These are phyloP conservation scores for Danio jaintianensis DNA, from an alignment of 2,797 vertebrate species.

Conservation along the genomic window DNA sequence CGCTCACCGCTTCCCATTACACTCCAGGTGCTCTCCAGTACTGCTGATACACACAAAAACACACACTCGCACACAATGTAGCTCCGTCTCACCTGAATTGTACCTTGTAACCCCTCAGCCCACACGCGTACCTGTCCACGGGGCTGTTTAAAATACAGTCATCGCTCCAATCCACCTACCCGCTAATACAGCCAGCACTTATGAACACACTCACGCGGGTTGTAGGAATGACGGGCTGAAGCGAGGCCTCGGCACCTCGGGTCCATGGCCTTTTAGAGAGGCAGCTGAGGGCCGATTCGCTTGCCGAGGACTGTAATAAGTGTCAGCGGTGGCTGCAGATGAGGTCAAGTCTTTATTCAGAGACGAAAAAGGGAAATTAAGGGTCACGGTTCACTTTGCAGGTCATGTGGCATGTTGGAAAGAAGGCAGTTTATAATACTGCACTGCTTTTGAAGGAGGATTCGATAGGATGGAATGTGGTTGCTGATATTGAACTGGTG, in stretches of 20 bases:
- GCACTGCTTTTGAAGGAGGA: neutral
- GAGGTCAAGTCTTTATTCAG: conserved; percentile 38
- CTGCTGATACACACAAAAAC: conserved; percentile 34
- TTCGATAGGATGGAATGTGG: neutral
- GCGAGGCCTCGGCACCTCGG: conserved; percentile 27
- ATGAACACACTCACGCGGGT: conserved; percentile 44
- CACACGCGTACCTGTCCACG: conserved; percentile 15
- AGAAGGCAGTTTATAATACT: neutral
- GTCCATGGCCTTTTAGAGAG: conserved; percentile 22
- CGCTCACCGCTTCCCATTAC: conserved; percentile 66
- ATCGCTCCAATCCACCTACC: conserved; percentile 28
- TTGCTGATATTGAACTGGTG: neutral
- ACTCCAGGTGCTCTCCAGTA: conserved; percentile 60
- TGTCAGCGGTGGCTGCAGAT: conserved; percentile 53
- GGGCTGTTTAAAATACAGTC: conserved; percentile 42
- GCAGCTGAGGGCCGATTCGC: conserved; percentile 10
- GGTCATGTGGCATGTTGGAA: conserved; percentile 7
- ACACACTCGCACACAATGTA: conserved; percentile 28
- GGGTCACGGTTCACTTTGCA: neutral
- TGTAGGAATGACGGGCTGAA: conserved; percentile 25
- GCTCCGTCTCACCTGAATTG: conserved; percentile 5
- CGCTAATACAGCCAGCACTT: conserved; percentile 26
- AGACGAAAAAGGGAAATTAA: conserved; percentile 21
- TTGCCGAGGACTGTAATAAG: conserved; percentile 5
- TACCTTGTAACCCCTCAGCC: conserved; percentile 30